These are phyloP conservation scores for Callocephalon fimbriatum DNA, from an alignment of 2,113 vertebrate genomes.

Conservation along the genomic window DNA sequence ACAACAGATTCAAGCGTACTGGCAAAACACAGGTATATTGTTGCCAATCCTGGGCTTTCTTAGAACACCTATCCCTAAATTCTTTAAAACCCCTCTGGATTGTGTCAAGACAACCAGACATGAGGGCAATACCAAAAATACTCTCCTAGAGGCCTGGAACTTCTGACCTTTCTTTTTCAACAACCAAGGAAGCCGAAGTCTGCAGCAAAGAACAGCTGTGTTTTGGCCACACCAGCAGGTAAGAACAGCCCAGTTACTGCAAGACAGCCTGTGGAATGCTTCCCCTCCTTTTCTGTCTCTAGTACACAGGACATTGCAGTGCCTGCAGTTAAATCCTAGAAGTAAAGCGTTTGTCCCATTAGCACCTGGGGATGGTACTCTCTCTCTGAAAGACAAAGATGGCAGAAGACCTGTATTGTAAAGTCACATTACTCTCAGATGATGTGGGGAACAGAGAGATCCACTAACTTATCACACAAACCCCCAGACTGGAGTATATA, in stretches of 20 bases:
- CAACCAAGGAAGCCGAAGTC: background rate
- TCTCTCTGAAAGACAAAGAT: background rate
- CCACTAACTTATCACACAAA: rapidly evolving
- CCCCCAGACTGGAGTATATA: background rate
- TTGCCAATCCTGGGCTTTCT: background rate
- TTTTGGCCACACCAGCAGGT: background rate
- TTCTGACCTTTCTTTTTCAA: background rate
- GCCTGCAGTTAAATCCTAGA: background rate
- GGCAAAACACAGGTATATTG: background rate
- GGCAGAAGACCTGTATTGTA: background rate
- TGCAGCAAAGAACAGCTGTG: background rate
- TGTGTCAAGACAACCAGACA: background rate
- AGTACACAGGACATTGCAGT: background rate
- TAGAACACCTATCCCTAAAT: background rate
- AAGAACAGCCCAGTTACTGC: background rate
- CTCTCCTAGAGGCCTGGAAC: background rate
- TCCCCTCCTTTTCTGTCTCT: background rate
- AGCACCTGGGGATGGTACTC: background rate
- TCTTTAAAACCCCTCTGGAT: background rate
- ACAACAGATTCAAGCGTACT: background rate
- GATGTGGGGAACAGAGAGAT: background rate
- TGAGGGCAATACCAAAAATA: background rate
- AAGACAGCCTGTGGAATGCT: background rate
- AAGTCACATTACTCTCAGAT: background rate
- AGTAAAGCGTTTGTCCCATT: background rate